phyloP scores from a whole-genome alignment of 1,140 invertebrate species.

The Plectrocnemia conspersa region DNA sequence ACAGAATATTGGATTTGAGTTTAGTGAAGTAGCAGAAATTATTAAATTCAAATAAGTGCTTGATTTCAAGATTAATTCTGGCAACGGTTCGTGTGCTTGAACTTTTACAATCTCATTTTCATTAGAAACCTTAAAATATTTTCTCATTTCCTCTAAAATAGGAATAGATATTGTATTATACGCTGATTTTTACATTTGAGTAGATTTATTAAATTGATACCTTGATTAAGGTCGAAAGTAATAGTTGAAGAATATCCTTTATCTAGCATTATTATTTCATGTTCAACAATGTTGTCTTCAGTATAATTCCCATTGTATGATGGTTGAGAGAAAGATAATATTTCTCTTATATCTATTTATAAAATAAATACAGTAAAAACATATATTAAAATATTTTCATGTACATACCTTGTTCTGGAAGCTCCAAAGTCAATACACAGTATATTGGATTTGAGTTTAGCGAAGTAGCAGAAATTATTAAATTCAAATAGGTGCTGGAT shows the following conservation, averaged over 20 bases:
- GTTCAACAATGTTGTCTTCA: background rate
- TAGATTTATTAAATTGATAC: background rate
- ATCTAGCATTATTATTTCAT: background rate
- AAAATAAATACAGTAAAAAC: no score
- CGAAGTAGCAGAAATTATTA: background rate
- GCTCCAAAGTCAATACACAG: background rate
- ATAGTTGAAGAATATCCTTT: background rate
- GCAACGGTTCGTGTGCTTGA: background rate
- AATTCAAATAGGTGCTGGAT: background rate
- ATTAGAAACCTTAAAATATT: background rate
- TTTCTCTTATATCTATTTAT: no score
- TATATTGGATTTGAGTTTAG: background rate
- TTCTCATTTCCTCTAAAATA: background rate
- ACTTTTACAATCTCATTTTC: background rate
- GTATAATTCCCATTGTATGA: background rate
- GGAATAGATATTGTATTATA: background rate
- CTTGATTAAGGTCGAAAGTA: no score
- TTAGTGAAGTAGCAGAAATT: background rate
- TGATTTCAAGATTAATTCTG: background rate
- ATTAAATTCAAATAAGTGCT: background rate
- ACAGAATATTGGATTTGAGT: background rate
- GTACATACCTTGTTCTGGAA: background rate
- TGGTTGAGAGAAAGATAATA: no score
- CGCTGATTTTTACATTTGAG: background rate
- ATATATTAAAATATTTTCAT: no score